phyloP scores from a whole-genome alignment of 1,140 invertebrate species.

The Steinernema feltiae region DNA sequence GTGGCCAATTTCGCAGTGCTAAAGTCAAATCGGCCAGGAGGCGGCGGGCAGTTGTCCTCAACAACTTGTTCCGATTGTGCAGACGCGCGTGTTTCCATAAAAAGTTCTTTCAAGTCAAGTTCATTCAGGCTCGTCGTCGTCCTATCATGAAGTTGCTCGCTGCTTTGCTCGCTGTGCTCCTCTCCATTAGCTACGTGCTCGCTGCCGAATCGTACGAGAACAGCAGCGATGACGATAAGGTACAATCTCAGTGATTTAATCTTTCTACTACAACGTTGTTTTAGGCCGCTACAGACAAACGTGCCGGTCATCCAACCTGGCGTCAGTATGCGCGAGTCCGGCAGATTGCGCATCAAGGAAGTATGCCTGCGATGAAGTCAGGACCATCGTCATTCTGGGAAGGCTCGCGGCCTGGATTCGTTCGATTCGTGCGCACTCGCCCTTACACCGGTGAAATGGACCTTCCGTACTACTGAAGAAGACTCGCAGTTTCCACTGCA shows the following conservation, averaged over 20 bases:
- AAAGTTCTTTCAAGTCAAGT: not conserved
- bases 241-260: not conserved
- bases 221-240: not conserved
- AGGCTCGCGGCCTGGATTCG: slow-evolving; percentile 6
- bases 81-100: not conserved
- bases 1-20: not conserved
- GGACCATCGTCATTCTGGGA: not conserved
- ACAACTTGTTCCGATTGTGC: not conserved
- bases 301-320: not conserved
- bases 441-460: not conserved
- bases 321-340: not conserved
- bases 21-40: not conserved
- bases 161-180: not conserved
- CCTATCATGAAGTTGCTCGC: not conserved
- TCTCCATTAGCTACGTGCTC: not conserved
- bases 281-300: not conserved
- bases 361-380: not conserved
- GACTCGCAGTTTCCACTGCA: too few relatives aligned
- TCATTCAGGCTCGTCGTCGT: not conserved
- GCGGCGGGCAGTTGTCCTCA: not conserved
- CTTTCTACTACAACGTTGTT: not conserved
- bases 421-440: not conserved
- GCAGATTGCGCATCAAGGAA: not conserved
- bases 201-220: not conserved
- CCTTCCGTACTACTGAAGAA: slow-evolving; percentile 3